Conservation (phyloP, 2,113 vertebrate species). For the Engraulis encrasicolus region DNA sequence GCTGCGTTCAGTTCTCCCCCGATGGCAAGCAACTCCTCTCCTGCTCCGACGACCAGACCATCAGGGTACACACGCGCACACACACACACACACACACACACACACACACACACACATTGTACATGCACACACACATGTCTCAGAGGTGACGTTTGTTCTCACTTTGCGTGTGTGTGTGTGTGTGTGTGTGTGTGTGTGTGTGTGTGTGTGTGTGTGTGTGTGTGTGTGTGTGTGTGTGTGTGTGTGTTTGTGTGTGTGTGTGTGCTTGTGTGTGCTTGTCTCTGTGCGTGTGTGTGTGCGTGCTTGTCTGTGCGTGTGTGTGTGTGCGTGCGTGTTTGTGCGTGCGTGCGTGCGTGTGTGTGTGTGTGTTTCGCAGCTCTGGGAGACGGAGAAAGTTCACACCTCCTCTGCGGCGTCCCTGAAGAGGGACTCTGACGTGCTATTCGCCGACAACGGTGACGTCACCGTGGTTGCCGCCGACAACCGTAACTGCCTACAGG, state of each 20-base stretch:
- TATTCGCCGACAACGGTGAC: slow-evolving; percentile 77
- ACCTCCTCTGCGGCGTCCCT: slow-evolving; percentile 83
- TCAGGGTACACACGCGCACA: slow-evolving; percentile 75
- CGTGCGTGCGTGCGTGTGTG: slow-evolving; percentile 19
- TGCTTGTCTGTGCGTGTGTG: neutral
- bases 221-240: slow-evolving; percentile 27
- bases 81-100: neutral
- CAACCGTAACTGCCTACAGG: slow-evolving; percentile 85
- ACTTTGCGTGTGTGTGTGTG: neutral
- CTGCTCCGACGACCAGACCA: slow-evolving; percentile 93
- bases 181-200: no score
- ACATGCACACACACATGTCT: neutral
- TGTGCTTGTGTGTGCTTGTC: no score
- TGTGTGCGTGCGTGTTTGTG: neutral
- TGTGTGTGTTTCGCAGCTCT: slow-evolving; percentile 74
- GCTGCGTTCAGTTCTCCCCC: slow-evolving; percentile 87
- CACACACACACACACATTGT: slow-evolving; percentile 7
- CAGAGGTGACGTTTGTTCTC: no score
- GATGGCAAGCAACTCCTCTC: slow-evolving; percentile 91
- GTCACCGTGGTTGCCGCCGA: slow-evolving; percentile 84
- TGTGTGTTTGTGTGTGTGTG: neutral
- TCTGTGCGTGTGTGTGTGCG: no score
- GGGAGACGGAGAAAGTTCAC: slow-evolving; percentile 91
- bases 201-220: slow-evolving; percentile 13
- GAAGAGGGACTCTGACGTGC: slow-evolving; percentile 88